A percentile compares a stretch with the other conserved stretches of the same genome.
Conservation (phyloP, 2,888 invertebrate species). For the Bellardia bayeri region DNA sequence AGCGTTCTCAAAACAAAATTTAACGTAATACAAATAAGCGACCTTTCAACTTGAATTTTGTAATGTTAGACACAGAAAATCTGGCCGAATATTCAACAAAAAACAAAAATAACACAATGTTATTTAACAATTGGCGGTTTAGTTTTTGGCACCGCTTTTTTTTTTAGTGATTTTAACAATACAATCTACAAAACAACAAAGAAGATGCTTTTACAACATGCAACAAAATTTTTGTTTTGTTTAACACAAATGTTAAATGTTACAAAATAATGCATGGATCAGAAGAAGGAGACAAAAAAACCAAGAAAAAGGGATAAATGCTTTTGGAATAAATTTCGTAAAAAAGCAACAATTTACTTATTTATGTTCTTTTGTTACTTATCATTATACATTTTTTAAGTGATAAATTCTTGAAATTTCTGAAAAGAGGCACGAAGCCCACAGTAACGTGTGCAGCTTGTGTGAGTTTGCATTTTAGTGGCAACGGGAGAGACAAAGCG, state of each 20-base stretch:
- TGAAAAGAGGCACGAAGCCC: neutral
- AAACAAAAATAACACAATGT: neutral
- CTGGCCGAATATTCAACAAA: neutral
- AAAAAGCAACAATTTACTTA: conserved; percentile 48
- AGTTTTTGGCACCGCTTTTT: neutral
- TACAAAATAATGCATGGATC: conserved; percentile 25
- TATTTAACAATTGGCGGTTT: conserved; percentile 38
- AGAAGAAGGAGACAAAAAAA: neutral
- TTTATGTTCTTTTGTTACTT: conserved; percentile 72
- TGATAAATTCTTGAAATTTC: conserved; percentile 70
- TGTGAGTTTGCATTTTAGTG: conserved; percentile 42
- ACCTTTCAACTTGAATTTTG: conserved; percentile 48
- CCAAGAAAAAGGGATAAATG: conserved; percentile 22
- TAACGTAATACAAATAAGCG: conserved; percentile 1
- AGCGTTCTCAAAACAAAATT: neutral
- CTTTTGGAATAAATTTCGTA: conserved; percentile 18
- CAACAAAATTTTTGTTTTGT: conserved; percentile 42
- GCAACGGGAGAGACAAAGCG: conserved; percentile 1
- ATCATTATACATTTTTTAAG: conserved; percentile 65
- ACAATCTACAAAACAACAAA: neutral
- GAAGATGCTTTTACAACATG: conserved; percentile 45
- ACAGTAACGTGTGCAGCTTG: conserved; percentile 24
- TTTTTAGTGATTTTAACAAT: neutral
- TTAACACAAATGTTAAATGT: conserved; percentile 44
- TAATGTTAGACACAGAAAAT: neutral